Base-by-base conservation (phyloP, 2,888 invertebrate genomes). In the Drosophila demipolita region DNA sequence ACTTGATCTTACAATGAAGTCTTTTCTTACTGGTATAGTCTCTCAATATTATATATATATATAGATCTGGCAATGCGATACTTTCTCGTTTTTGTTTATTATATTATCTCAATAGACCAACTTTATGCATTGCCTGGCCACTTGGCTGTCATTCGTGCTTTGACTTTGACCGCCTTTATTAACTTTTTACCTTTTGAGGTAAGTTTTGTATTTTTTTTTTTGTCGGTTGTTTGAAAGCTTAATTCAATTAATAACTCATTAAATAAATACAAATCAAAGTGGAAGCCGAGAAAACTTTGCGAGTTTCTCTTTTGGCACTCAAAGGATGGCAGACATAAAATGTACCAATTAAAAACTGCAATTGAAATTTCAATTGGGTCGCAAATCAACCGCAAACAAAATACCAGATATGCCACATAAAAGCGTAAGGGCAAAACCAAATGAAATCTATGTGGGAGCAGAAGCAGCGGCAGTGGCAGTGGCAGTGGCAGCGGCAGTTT, bases 181-280 rank as follows among this genome's bases (percentile, higher is more conserved):
- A 48, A 26, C 23, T 17, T 52, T 53, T 26, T 0, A 26, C 33
- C 50, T 42, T 69, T 76, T 77, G 54, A 60, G 42, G 12, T n/a
- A 40, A 33, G 42, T 17, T 55, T 23, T 23, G 23, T 23, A n/a
- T 33, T 20, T 26, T 36, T 49, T 12, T 8, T 12, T 26, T 53
- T 40, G 40, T 59, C 59, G 58, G 60, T 77, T 63, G n/a, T 49
- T 38, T 63, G 70, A 75, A 72, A 78, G 87, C 85, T 82, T 80
- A 89, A 89, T 84, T 75, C 90, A 87, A 89, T 90, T 82, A 84
- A 89, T 89, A 87, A 87, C 90, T 90, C 87, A 87, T 87, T 87
- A 89, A 90, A 89, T 90, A 87, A 87, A 87, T 74, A 89, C 90
- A 87, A 89, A 84, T 84, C 78, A 77, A 89, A 85, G 90, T 85